Evolutionary conservation across 2,797 vertebrate species (phyloP).

Genomic region (Macropodus opercularis): DNA sequence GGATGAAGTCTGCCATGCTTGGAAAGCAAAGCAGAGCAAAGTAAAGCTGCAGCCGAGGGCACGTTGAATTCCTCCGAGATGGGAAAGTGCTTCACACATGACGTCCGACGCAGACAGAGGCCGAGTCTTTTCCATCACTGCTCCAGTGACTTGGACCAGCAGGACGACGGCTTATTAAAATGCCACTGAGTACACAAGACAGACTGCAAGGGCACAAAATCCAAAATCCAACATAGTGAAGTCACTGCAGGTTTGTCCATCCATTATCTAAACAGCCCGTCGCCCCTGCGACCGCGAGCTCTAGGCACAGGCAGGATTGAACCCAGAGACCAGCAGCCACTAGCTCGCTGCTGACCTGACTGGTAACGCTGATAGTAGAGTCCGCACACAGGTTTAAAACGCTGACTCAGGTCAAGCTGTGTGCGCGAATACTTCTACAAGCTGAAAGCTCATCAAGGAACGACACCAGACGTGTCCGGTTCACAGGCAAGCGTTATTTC

Average conservation of each 20-base stretch:
- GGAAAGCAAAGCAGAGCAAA: conserved; percentile 5
- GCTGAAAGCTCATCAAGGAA: no score
- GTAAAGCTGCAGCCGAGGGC: background rate
- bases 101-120: background rate
- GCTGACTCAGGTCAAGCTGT: no score
- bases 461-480: background rate
- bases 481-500: conserved; percentile 13
- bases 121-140: background rate
- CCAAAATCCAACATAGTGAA: no score
- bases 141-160: background rate
- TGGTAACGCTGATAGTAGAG: no score
- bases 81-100: background rate
- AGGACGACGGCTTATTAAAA: background rate
- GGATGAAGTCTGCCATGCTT: conserved; percentile 20
- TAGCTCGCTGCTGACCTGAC: no score
- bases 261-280: no score
- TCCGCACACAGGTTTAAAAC: no score
- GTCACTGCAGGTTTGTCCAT: no score
- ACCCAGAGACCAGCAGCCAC: no score
- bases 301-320: no score
- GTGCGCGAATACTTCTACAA: no score
- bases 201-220: background rate
- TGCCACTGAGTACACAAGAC: background rate
- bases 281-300: no score
- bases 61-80: background rate